Conservation (phyloP, 2,888 invertebrate species). For the Cephus rjabovi region DNA sequence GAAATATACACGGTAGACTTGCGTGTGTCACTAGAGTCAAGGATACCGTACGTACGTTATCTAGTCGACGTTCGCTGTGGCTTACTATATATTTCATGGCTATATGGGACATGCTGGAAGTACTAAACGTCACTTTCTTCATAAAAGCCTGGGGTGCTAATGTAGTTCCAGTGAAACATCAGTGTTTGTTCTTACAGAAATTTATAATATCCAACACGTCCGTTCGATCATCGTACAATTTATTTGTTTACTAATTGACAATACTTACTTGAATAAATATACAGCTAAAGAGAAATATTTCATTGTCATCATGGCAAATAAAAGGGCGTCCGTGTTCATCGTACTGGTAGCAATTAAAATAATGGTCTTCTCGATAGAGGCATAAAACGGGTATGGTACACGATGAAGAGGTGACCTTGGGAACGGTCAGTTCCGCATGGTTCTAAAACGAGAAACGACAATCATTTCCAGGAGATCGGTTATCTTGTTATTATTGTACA, state of each 20-base stretch:
- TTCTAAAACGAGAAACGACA: not conserved
- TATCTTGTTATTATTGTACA: not conserved
- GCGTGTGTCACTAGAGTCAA: constrained; percentile 48
- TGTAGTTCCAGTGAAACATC: not conserved
- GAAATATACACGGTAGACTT: not conserved
- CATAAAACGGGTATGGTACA: not conserved
- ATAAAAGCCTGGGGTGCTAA: not conserved
- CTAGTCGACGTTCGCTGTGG: constrained; percentile 28
- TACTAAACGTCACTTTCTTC: not conserved
- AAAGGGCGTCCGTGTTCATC: not conserved
- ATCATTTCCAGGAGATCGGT: not conserved
- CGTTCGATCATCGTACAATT: not conserved
- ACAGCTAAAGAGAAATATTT: not conserved
- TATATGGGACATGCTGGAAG: not conserved
- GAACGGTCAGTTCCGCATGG: not conserved
- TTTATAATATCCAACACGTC: not conserved
- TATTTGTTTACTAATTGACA: not conserved
- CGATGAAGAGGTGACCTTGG: not conserved
- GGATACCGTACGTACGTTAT: constrained; percentile 54
- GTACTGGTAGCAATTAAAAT: not conserved
- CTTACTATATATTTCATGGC: not conserved
- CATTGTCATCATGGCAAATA: no score
- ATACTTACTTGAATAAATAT: not conserved
- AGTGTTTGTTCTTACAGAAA: not conserved
- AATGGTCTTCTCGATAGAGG: not conserved